These are phyloP conservation scores for Colistium nudipinnis DNA, from an alignment of 2,113 vertebrate species.

Conservation along the genomic window DNA sequence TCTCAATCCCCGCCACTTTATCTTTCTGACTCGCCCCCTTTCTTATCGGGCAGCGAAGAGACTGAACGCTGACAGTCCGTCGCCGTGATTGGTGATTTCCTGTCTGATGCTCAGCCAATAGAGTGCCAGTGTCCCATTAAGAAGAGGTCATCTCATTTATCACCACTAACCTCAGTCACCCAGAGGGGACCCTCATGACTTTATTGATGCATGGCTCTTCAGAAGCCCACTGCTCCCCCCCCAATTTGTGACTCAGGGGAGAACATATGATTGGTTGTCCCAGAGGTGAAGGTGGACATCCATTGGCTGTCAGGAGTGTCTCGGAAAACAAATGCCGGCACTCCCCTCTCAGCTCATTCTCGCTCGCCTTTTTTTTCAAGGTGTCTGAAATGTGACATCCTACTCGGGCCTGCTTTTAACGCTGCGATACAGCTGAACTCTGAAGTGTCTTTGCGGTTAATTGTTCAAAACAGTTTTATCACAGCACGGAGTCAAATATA, in stretches of 20 bases:
- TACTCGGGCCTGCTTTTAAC: not conserved
- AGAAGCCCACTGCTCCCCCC: constrained; percentile 24
- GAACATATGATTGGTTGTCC: constrained; percentile 62
- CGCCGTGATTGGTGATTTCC: constrained; percentile 34
- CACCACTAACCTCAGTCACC: constrained; percentile 48
- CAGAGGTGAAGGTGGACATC: constrained; percentile 58
- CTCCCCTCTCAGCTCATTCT: constrained; percentile 34
- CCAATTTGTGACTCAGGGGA: constrained; percentile 28
- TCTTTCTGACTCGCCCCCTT: constrained; percentile 15
- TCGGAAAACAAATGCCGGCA: constrained; percentile 32
- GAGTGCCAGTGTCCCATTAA: constrained; percentile 43
- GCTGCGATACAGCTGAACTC: not conserved
- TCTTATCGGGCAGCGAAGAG: constrained; percentile 37
- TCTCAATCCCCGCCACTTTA: constrained; percentile 9
- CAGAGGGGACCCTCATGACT: constrained; percentile 31
- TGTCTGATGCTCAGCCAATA: constrained; percentile 42
- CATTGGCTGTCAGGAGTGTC: constrained; percentile 51
- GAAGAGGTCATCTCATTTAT: constrained; percentile 58
- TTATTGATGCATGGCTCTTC: constrained; percentile 63
- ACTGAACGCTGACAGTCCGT: constrained; percentile 29
- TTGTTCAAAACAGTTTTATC: no score
- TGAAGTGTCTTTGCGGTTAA: no score
- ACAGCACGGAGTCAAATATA: no score
- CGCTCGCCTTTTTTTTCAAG: constrained; percentile 22
- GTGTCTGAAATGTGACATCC: not conserved